Evolutionary conservation across 2,797 vertebrate genomes (phyloP).

Genomic region (Acanthopagrus latus): DNA sequence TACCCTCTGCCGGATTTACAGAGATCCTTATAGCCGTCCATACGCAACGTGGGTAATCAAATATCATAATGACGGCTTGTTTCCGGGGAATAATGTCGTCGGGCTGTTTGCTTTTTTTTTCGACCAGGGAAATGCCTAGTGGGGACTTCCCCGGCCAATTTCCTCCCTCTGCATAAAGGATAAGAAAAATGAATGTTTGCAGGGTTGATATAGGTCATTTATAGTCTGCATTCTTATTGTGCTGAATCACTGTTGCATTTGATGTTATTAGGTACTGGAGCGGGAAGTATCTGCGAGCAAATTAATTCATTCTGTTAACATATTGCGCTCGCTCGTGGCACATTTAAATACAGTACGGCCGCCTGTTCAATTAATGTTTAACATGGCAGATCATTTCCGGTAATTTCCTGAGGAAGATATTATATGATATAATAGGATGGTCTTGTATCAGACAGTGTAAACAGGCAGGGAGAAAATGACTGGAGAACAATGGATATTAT

Average conservation of each 20-base stretch:
- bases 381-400: constrained; percentile 70
- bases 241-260: constrained; percentile 62
- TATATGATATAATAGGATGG: constrained; percentile 45
- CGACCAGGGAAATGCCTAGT: constrained; percentile 19
- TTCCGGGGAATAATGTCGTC: constrained; percentile 28
- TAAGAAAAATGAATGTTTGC: constrained; percentile 42
- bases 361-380: constrained; percentile 78
- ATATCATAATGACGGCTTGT: constrained; percentile 40
- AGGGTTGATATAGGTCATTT: constrained; percentile 54
- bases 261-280: constrained; percentile 69
- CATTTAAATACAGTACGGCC: constrained; percentile 61
- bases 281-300: constrained; percentile 68
- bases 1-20: constrained; percentile 61
- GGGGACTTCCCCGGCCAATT: constrained; percentile 42
- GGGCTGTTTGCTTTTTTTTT: constrained; percentile 45
- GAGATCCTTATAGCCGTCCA: constrained; percentile 42
- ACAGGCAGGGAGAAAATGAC: constrained; percentile 47
- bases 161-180: constrained; percentile 23
- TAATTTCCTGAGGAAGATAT: constrained; percentile 76
- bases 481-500: constrained; percentile 49
- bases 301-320: constrained; percentile 74
- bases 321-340: constrained; percentile 57
- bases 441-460: constrained; percentile 67
- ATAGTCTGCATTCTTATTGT: constrained; percentile 57
- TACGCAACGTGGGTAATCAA: constrained; percentile 46